Base-by-base conservation (phyloP, 1,140 invertebrate genomes). In the Drosophila ficusphila region DNA sequence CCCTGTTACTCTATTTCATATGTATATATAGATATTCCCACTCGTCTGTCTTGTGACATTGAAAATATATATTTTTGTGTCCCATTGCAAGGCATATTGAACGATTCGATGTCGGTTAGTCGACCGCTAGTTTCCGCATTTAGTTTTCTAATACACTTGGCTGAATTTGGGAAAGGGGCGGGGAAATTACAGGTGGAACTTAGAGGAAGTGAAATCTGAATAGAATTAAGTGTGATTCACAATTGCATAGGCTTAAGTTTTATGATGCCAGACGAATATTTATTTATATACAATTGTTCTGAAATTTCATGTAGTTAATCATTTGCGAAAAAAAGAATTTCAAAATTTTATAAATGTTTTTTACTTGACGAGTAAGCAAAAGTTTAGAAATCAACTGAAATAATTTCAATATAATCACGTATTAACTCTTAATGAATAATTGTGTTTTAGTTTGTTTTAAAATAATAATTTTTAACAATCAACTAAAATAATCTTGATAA, bases 1-100 rank as follows among this genome's bases (percentile, higher is more conserved):
- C 79, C 79, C 68, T 68, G 85, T 67, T 83, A 68, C 71, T 85
- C 56, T 68, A 57, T 67, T 61, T 56, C 54, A 53, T 27, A 39
- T 47, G n/a, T 33, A 21, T 49, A 31, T 51, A 31, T 62, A 61
- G 48, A 62, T 21, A 73, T 73, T 31, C 69, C 12, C 56, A 31
- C 38, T 39, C 52, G 46, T 44, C 42, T 42, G 46, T 42, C 31
- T 38, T 72, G 54, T 61, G 71, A 86, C 81, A 83, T 83, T 83
- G 76, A 79, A 64, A 79, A 76, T 79, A 25, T 74, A 79, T 79
- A 62, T 71, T 51, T 78, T 42, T 41, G 38, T 62, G 29, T 48
- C 52, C 46, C 39, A 34, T 36, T 23, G 38, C 29, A 23, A 18
- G 23, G 14, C 41, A 69, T 48, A 67, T 79, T 41, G 53, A 61